A percentile compares a stretch with the other conserved stretches of the same genome.
Evolutionary conservation across 92 coral and sea anemone genomes (phyloP).

Genomic region (Isaurus tuberculatus): DNA sequence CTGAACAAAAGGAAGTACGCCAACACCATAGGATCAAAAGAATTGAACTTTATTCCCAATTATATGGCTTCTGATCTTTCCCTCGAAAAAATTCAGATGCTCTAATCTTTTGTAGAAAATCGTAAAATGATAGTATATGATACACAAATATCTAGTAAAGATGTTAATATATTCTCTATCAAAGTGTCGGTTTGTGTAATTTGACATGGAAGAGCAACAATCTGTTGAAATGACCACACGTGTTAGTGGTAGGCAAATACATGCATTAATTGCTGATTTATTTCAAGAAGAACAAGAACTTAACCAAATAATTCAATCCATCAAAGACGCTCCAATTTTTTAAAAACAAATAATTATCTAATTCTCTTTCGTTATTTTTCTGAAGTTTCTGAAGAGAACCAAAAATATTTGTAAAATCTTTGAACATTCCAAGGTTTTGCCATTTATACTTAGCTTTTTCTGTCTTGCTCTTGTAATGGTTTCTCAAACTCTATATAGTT

Average conservation of each 20-base stretch:
- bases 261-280: no score
- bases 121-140: neutral
- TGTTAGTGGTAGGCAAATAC: neutral
- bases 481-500: neutral
- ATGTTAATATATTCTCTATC: neutral
- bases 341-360: no score
- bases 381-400: no score
- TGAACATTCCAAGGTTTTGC: no score
- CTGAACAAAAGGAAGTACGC: neutral
- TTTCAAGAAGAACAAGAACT: no score
- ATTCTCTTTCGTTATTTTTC: no score
- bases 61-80: neutral
- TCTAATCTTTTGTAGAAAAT: neutral
- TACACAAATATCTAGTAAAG: neutral
- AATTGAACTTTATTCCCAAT: neutral
- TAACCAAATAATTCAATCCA: no score
- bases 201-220: neutral
- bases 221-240: neutral
- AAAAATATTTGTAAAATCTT: no score
- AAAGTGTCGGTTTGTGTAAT: conserved; percentile 15
- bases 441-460: no score
- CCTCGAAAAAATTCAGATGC: neutral
- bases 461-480: neutral
- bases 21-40: neutral
- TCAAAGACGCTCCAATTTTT: no score